Base-by-base conservation (phyloP, 2,797 vertebrate species). In the Champsocephalus gunnari region DNA sequence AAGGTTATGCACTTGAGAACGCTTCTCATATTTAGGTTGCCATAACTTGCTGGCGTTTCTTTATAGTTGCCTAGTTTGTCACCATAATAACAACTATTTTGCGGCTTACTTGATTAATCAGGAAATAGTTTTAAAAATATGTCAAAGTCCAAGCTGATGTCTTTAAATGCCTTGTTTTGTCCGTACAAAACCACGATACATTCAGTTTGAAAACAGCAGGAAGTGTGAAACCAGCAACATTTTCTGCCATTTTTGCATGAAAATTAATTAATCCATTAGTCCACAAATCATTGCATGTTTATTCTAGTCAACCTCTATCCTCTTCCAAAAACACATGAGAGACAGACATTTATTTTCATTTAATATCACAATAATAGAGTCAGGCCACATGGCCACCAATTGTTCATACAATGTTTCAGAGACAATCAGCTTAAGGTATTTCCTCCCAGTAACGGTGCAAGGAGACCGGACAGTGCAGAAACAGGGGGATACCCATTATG, bases 401-500 rank as follows among this genome's bases (percentile, higher is more conserved):
- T 61, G 43, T 54, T 59, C 7, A 58, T 21, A 2, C 21, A 17
- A 55, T 41, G 67, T 24, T 34, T 10, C 17, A n/a, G 32, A 41
- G 57, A 73, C 51, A 55, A 64, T 65, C 69, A 48, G n/a, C 28
- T 38, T 45, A 4, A 55, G 68, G 45, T 58, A 24, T 77, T 61
- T 62, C 60, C 57, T 79, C 72, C 19, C 47, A 41, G 53, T 59
- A 54, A 61, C 32, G 58, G 66, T 49, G 28, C 48, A 71, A 73
- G 60, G 48, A 54, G 71, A 81, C 59, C 54, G 57, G 63, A 58
- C 79, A 73, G 55, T 48, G 60, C 28, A 57, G 77, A 71, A 73
- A 85, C 60, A 41, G 62, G 57, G 67, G 62, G 69, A 69, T 81
- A 77, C 61, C 61, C 75, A 63, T 81, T 82, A 71, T 72, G 73